Evolutionary conservation across 1,140 invertebrate genomes (phyloP).

Genomic region (Amyelois transitella): DNA sequence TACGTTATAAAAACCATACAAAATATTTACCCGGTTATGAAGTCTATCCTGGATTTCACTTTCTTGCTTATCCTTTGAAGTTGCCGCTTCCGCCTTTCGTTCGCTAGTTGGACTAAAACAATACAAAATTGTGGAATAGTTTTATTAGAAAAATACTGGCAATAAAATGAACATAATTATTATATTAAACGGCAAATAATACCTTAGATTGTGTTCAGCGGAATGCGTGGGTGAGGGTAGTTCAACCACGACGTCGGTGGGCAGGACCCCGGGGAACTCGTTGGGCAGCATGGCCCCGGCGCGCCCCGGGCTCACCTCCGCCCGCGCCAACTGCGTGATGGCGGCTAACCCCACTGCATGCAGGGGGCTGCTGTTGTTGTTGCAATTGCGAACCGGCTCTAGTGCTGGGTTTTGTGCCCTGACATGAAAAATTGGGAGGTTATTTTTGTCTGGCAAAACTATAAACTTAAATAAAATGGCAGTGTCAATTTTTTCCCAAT

Average conservation of each 20-base stretch:
- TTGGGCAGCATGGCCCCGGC: slow-evolving; percentile 36
- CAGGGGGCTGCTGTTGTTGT: slow-evolving; percentile 74
- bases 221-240: slow-evolving; percentile 57
- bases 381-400: slow-evolving; percentile 57
- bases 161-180: no score
- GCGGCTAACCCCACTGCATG: slow-evolving; percentile 78
- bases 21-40: slow-evolving; percentile 51
- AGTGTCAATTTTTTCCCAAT: no score
- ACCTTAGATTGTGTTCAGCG: slow-evolving; percentile 32
- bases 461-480: no score
- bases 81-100: slow-evolving; percentile 45
- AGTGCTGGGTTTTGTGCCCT: slow-evolving; percentile 44
- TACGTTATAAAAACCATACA: background rate
- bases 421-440: background rate
- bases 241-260: slow-evolving; percentile 67
- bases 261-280: slow-evolving; percentile 69
- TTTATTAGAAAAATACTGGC: no score
- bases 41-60: slow-evolving; percentile 53
- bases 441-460: no score
- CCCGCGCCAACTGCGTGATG: slow-evolving; percentile 76
- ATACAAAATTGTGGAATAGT: slow-evolving; percentile 7
- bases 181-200: background rate
- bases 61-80: slow-evolving; percentile 52
- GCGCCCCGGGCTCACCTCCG: slow-evolving; percentile 56
- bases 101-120: slow-evolving; percentile 49